These are phyloP conservation scores for Babylonia areolata DNA, from an alignment of 1,140 invertebrate species.

Conservation along the genomic window DNA sequence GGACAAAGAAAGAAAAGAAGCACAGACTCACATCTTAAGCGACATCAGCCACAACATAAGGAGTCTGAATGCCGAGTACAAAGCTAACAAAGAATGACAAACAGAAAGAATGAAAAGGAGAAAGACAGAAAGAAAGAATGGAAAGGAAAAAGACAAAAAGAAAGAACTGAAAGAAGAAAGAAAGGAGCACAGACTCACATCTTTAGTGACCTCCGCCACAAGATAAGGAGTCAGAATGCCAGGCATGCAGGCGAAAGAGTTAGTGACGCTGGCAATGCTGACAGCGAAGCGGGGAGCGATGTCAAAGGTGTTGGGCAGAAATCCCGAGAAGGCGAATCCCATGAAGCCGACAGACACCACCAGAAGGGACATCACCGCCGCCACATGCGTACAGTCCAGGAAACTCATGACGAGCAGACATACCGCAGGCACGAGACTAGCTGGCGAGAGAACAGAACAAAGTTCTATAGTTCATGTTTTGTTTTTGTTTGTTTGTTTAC, in stretches of 20 bases:
- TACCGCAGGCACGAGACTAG: slow-evolving; percentile 33
- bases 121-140: too few relatives aligned
- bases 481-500: too few relatives aligned
- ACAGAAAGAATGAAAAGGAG: too few relatives aligned
- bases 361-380: slow-evolving; percentile 28
- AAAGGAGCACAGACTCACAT: slow-evolving; percentile 42
- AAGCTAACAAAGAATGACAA: background rate
- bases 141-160: too few relatives aligned
- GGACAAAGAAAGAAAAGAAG: too few relatives aligned
- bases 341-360: slow-evolving; percentile 23
- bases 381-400: slow-evolving; percentile 36
- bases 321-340: slow-evolving; percentile 28
- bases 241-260: slow-evolving; percentile 14
- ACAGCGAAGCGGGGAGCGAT: slow-evolving; percentile 23
- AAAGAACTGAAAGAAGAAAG: too few relatives aligned
- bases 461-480: too few relatives aligned
- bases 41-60: background rate
- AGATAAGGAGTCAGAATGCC: slow-evolving; percentile 37
- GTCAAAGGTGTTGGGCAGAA: slow-evolving; percentile 32
- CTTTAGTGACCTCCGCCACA: slow-evolving; percentile 32
- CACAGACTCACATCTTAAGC: slow-evolving; percentile 4
- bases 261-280: slow-evolving; percentile 16
- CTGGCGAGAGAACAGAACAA: too few relatives aligned
- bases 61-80: background rate
- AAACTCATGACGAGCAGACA: slow-evolving; percentile 33